phyloP scores from a whole-genome alignment of 1,140 invertebrate genomes.

The Telenomus remus region DNA sequence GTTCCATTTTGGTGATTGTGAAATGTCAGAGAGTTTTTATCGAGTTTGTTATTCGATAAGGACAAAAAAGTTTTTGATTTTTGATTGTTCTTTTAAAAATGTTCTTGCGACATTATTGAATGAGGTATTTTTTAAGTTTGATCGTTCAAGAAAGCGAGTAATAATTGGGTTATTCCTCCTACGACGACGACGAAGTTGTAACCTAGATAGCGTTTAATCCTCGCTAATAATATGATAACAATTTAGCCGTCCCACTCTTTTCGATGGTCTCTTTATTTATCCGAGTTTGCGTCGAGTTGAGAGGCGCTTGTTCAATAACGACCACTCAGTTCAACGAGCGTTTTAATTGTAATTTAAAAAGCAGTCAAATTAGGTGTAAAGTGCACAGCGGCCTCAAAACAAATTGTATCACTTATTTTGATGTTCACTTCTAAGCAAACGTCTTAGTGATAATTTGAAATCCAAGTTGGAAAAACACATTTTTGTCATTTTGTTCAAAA shows the following conservation, averaged over 20 bases:
- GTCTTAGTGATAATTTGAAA: too few species aligned
- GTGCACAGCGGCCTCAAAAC: neutral
- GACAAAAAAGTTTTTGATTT: too few species aligned
- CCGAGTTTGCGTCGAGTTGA: conserved; percentile 4
- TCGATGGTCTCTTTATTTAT: conserved; percentile 5
- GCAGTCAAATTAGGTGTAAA: conserved; percentile 8
- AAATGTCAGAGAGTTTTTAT: too few species aligned
- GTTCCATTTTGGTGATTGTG: too few species aligned
- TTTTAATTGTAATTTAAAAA: conserved; percentile 22
- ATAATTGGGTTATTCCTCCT: conserved; percentile 35
- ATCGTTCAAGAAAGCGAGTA: neutral
- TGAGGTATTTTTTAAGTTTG: too few species aligned
- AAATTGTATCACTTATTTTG: too few species aligned
- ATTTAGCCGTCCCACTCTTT: conserved; percentile 6
- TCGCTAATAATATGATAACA: conserved; percentile 35
- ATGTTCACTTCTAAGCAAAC: too few species aligned
- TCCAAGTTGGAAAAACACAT: too few species aligned
- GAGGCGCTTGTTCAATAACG: conserved; percentile 11
- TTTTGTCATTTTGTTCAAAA: too few species aligned
- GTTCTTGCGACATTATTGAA: too few species aligned
- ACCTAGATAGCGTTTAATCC: conserved; percentile 31
- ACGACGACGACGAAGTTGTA: conserved; percentile 5
- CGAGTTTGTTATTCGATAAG: too few species aligned
- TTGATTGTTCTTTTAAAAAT: too few species aligned
- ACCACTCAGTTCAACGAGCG: conserved; percentile 6